These are phyloP conservation scores for Cherax destructor DNA, from an alignment of 1,140 invertebrate species.

Conservation along the genomic window DNA sequence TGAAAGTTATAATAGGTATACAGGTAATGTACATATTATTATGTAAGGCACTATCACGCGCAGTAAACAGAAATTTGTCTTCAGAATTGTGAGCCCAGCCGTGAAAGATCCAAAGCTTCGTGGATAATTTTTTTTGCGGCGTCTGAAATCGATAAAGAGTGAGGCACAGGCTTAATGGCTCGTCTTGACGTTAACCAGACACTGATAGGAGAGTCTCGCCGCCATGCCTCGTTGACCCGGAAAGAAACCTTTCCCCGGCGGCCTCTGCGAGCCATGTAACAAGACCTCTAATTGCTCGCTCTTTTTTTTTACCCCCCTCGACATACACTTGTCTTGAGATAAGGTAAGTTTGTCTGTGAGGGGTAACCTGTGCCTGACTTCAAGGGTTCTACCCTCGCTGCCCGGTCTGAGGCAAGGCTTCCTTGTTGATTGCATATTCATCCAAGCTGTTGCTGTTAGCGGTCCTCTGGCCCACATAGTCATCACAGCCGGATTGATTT, in stretches of 20 bases:
- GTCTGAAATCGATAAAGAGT: conserved; percentile 23
- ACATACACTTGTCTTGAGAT: too few species aligned
- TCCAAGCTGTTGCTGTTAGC: not conserved
- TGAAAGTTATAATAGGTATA: too few species aligned
- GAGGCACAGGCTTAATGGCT: conserved; percentile 33
- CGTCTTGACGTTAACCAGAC: conserved; percentile 44
- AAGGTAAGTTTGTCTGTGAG: too few species aligned
- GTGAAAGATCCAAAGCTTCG: not conserved
- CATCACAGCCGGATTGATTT: too few species aligned
- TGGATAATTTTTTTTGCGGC: not conserved
- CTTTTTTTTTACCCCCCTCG: too few species aligned
- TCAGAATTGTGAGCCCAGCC: too few species aligned
- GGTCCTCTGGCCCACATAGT: not conserved
- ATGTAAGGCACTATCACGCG: too few species aligned
- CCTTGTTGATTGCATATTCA: not conserved
- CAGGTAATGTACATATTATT: too few species aligned
- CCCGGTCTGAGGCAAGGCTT: too few species aligned
- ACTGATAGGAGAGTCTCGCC: conserved; percentile 11
- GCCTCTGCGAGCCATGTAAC: not conserved
- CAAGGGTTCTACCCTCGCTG: too few species aligned
- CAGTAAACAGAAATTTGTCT: too few species aligned
- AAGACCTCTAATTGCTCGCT: not conserved
- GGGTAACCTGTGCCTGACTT: too few species aligned
- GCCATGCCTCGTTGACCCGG: conserved; percentile 31
- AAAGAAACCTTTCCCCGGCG: conserved; percentile 10